Percentiles rank a stretch among this genome's conserved stretches.
These are phyloP conservation scores for Nysson spinosus DNA, from an alignment of 2,888 invertebrate genomes.

Conservation along the genomic window DNA sequence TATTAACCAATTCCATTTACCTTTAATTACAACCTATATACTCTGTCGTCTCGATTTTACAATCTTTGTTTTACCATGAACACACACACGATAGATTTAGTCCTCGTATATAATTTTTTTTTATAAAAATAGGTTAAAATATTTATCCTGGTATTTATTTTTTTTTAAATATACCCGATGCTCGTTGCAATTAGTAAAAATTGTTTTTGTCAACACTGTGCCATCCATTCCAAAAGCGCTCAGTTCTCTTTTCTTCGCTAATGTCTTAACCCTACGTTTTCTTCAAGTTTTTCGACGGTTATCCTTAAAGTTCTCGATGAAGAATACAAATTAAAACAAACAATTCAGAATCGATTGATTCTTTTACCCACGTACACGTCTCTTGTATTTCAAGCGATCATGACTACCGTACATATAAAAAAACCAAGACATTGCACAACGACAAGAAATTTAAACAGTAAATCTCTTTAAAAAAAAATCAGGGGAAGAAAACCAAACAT, in stretches of 20 bases:
- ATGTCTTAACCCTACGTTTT: constrained; percentile 4
- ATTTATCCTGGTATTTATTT: constrained; percentile 21
- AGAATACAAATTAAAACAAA: neutral
- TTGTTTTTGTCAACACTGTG: constrained; percentile 53
- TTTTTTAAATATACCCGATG: constrained; percentile 17
- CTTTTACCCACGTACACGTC: neutral
- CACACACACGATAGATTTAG: constrained; percentile 37
- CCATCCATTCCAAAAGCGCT: constrained; percentile 44
- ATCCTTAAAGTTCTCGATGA: neutral
- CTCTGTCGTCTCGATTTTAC: constrained; percentile 31
- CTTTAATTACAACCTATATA: constrained; percentile 43
- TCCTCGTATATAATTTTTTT: constrained; percentile 21
- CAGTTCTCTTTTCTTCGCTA: neutral
- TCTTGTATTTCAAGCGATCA: neutral
- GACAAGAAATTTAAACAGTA: constrained; percentile 4
- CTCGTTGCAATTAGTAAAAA: constrained; percentile 30
- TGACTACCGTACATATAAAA: constrained; percentile 12
- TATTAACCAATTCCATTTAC: constrained; percentile 45
- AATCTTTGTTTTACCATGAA: constrained; percentile 33
- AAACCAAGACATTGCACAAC: constrained; percentile 28
- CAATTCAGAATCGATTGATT: neutral
- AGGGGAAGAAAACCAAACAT: neutral
- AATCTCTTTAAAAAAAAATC: neutral
- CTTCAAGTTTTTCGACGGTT: neutral
- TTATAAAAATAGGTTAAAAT: constrained; percentile 39